Base-by-base conservation (phyloP, 2,888 invertebrate genomes). In the Papilio gigon region DNA sequence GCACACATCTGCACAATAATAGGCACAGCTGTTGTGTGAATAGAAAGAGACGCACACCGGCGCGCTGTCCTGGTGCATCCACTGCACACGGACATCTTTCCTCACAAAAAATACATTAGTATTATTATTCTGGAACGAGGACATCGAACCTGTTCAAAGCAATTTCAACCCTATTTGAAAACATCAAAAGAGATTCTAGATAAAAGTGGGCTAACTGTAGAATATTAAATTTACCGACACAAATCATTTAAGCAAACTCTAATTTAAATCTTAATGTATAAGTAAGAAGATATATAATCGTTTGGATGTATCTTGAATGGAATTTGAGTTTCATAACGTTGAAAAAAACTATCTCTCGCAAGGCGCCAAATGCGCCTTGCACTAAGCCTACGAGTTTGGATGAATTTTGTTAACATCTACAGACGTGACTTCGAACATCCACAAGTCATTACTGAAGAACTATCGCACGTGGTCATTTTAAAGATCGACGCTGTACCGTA, bases 301-400 rank as follows among this genome's bases (percentile, higher is more conserved):
- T 67, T 71, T 80, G 77, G 14, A 60, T 1, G 4, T 11, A 4
- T 62, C 25, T 37, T n/a, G 71, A 72, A 70, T 83, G 86, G 89
- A 89, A 89, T 90, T 88, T 78, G 77, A 85, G 84, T 84, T 86
- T 86, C 85, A 86, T 89, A 89, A 87, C 87, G 84, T 79, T 84
- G 84, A 89, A 88, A 79, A 88, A 87, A 82, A 80, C 80, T 83
- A 80, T 84, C 84, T 88, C 88, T 87, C 78, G 80, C 80, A 84
- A 87, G 89, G 90, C 90, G 90, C 89, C 90, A 89, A 90, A 89
- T 87, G 88, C 87, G 84, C 80, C 86, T 80, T 87, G 87, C 86
- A 86, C 80, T 84, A 80, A 82, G 78, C 77, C 82, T 83, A 81
- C 79, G 78, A 81, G 76, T 79, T 85, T 80, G 80, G 79, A 78